Base-by-base conservation (phyloP, 1,140 invertebrate species). In the Coptotermes formosanus region DNA sequence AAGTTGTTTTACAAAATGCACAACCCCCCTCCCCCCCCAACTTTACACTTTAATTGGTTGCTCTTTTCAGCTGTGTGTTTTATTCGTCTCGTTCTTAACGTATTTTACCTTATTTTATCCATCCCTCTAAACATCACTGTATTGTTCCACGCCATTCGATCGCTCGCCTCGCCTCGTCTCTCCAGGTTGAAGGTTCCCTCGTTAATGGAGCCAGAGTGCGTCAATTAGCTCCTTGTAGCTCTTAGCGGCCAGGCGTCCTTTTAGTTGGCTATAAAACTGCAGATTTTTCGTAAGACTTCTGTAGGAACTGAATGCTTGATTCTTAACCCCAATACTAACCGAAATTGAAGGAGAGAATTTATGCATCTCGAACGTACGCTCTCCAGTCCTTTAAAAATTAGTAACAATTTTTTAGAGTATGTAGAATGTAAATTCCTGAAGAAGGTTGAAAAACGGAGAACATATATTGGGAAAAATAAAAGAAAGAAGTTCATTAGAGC, bases 171-270 rank as follows among this genome's bases (percentile, higher is more conserved):
- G n/a, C 6, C n/a, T 14, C 64, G n/a, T n/a, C n/a, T 30, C 4
- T 3, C 6, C 8, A 30, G 16, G 64, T 25, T 30, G 25, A n/a
- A n/a, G 64, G n/a, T 0, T 55, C 52, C 19, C 2, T 16, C n/a
- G 64, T 30, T 75, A 75, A 75, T 75, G 64, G 25, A 75, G 64
- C 14, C 64, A 75, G 25, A 75, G 25, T 75, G 25, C 64, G 25
- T 14, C 64, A 75, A 75, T 75, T 75, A 75, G 64, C n/a, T n/a
- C n/a, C 64, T 75, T 75, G 25, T 75, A 75, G 25, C n/a, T 75
- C 25, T 8, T 9, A 25, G 64, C 25, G 8, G n/a, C 64, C 25
- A 12, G n/a, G 64, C 25, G 64, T n/a, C 64, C 64, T 30, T 30
- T 75, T 75, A 25, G 64, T 75, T 75, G n/a, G 7, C 64, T 75